Conservation (phyloP, 2,113 vertebrate genomes). For the Cyanistes caeruleus region DNA sequence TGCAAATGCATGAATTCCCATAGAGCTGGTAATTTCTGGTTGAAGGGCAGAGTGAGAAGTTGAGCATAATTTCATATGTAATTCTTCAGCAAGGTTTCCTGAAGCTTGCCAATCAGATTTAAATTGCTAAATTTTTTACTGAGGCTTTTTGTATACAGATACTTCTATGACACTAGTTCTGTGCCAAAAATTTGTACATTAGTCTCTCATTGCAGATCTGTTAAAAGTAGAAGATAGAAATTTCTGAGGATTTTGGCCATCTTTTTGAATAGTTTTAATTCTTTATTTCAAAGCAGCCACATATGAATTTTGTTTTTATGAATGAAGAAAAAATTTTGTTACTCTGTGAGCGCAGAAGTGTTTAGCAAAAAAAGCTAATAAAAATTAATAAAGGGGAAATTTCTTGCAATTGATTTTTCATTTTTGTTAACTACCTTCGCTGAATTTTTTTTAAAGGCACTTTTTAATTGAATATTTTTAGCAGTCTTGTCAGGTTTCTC, state of each 20-base stretch:
- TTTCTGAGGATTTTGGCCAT: neutral
- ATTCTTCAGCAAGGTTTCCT: neutral
- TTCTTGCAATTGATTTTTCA: neutral
- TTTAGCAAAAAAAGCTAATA: slow-evolving; percentile 27
- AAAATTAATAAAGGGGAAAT: neutral
- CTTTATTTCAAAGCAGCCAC: neutral
- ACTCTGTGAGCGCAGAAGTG: neutral
- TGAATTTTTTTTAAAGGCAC: neutral
- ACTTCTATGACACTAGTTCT: neutral
- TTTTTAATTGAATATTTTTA: slow-evolving; percentile 7
- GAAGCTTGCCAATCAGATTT: neutral
- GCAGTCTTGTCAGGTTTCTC: neutral
- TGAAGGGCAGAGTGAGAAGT: neutral
- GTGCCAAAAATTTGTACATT: neutral
- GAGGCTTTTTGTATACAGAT: neutral
- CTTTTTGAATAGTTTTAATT: neutral
- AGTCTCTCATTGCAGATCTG: neutral
- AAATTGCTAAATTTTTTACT: neutral
- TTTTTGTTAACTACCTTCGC: slow-evolving; percentile 1
- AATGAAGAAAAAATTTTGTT: neutral
- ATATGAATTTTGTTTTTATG: neutral
- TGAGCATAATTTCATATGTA: neutral
- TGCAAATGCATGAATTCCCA: neutral
- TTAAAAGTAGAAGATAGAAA: neutral
- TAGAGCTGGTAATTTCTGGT: neutral